Evolutionary conservation across 2,888 invertebrate species (phyloP).

Genomic region (Poecilobothrus nobilitatus): DNA sequence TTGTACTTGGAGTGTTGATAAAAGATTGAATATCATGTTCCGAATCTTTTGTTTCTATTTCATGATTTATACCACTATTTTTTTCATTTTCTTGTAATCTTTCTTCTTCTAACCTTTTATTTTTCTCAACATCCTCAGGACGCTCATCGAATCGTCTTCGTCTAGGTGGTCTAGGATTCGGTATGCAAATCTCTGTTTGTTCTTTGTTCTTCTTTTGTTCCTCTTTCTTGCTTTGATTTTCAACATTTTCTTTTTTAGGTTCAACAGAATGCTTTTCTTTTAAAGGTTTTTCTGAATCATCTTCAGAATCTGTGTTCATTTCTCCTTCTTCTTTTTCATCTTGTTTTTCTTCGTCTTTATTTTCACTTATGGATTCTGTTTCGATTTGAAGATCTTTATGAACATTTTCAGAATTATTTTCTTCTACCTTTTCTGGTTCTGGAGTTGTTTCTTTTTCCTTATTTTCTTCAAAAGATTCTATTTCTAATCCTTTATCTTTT

Average conservation of each 20-base stretch:
- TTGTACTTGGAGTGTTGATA: conserved; percentile 36
- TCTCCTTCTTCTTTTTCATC: conserved; percentile 28
- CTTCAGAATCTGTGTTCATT: conserved; percentile 20
- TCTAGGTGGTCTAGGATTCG: not conserved
- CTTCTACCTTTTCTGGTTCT: not conserved
- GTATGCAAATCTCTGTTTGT: not conserved
- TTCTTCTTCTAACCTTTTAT: conserved; percentile 2
- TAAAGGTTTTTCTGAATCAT: not conserved
- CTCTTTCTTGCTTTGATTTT: not conserved
- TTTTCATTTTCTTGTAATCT: conserved; percentile 14
- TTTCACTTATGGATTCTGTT: conserved; percentile 14
- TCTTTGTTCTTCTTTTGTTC: not conserved
- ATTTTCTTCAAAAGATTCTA: conserved; percentile 16
- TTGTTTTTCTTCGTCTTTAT: conserved; percentile 10
- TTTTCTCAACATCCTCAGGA: not conserved
- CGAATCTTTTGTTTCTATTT: conserved; percentile 28
- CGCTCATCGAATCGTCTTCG: not conserved
- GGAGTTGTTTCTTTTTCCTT: conserved; percentile 15
- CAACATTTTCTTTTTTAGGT: not conserved
- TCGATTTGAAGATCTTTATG: not conserved
- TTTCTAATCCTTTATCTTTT: conserved; percentile 13
- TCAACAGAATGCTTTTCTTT: not conserved
- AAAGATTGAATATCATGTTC: conserved; percentile 38
- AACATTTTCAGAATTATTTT: too few relatives aligned
- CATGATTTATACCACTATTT: conserved; percentile 7